These are phyloP conservation scores for Aratinga solstitialis DNA, from an alignment of 2,797 vertebrate species.

Conservation along the genomic window DNA sequence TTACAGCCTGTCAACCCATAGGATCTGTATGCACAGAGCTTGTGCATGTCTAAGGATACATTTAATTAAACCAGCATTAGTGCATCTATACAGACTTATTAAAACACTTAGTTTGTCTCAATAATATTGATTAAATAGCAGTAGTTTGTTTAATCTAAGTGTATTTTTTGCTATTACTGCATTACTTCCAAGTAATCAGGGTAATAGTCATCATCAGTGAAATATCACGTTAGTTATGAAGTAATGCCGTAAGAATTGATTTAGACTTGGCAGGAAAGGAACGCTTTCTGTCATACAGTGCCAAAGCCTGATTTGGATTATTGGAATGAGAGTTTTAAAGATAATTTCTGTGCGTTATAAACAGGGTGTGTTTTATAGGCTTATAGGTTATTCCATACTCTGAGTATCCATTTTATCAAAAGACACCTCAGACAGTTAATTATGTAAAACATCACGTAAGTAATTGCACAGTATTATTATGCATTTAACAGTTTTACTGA, in stretches of 20 bases:
- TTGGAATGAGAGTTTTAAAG: slow-evolving; percentile 67
- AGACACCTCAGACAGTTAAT: slow-evolving; percentile 77
- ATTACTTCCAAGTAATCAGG: slow-evolving; percentile 90
- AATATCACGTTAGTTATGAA: slow-evolving; percentile 92
- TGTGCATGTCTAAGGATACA: slow-evolving; percentile 54
- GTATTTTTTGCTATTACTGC: slow-evolving; percentile 87
- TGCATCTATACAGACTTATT: slow-evolving; percentile 77
- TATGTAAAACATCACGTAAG: slow-evolving; percentile 79
- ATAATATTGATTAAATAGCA: slow-evolving; percentile 81
- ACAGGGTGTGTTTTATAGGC: slow-evolving; percentile 71
- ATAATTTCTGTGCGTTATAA: slow-evolving; percentile 67
- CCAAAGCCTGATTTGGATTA: slow-evolving; percentile 59
- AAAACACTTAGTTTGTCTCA: slow-evolving; percentile 81
- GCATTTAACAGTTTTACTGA: slow-evolving; percentile 81
- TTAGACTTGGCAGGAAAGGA: slow-evolving; percentile 78
- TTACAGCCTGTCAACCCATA: background rate
- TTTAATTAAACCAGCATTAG: slow-evolving; percentile 79
- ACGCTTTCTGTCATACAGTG: slow-evolving; percentile 48
- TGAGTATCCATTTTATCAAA: slow-evolving; percentile 69
- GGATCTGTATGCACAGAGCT: slow-evolving; percentile 9
- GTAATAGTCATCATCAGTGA: slow-evolving; percentile 86
- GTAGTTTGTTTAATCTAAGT: slow-evolving; percentile 86
- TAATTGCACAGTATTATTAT: slow-evolving; percentile 78
- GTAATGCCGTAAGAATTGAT: slow-evolving; percentile 98
- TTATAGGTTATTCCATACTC: slow-evolving; percentile 61